Conservation (phyloP, 2,113 vertebrate species). For the Charina bottae region DNA sequence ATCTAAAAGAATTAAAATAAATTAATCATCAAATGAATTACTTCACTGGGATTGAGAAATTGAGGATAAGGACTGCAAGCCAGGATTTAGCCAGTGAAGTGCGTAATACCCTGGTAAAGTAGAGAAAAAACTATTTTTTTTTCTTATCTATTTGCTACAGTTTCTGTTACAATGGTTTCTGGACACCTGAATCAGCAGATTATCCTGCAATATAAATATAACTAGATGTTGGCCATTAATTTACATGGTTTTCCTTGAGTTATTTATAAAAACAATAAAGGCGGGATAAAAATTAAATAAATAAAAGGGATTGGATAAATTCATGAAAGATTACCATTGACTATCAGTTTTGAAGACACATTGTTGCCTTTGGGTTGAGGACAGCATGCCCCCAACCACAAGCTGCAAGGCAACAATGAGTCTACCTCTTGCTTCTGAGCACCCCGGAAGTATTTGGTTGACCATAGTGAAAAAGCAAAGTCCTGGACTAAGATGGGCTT, state of each 20-base stretch:
- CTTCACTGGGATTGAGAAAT: neutral
- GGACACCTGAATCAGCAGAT: neutral
- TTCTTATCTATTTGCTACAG: neutral
- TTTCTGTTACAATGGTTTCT: neutral
- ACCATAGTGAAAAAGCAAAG: neutral
- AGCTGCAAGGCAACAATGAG: too few relatives aligned
- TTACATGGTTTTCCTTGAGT: neutral
- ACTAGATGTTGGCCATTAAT: neutral
- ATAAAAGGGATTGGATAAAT: neutral
- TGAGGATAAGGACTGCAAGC: neutral
- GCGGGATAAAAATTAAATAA: too few relatives aligned
- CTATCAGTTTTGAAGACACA: neutral
- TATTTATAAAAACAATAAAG: too few relatives aligned
- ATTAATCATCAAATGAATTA: neutral
- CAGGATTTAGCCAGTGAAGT: neutral
- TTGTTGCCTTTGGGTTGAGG: neutral
- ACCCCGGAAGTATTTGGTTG: neutral
- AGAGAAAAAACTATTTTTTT: neutral
- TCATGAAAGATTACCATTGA: neutral
- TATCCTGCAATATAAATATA: neutral
- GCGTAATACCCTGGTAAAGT: neutral
- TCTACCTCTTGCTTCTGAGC: neutral
- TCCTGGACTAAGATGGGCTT: neutral
- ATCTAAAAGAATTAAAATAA: neutral
- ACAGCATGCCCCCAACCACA: neutral